Evolutionary conservation across 2,888 invertebrate species (phyloP), one percentile per base, ranked within the genome.

Genomic region (Anoncus sp.): DNA sequence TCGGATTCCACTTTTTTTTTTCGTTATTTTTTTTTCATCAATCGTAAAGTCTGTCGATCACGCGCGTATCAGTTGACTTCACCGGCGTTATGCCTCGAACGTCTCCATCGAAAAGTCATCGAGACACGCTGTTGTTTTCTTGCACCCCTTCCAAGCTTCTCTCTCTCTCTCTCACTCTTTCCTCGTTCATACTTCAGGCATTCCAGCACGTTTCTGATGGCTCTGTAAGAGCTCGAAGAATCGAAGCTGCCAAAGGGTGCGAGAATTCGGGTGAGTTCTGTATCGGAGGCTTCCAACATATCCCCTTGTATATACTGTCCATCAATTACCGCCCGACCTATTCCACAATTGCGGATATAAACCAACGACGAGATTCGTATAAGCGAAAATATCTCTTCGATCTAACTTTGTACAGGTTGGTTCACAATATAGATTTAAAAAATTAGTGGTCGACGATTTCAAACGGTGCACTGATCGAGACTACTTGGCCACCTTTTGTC

Each of bases 341-440:
- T 87, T 89, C 88, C 88, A 87, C 88, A 89, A 90, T 89, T 87
- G 87, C 84, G 88, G 86, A 90, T 86, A 84, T 18, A 14, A 82
- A 80, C 73, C 72, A 80, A 60, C 43, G 66, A 70, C 18, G 65
- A 66, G 18, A 31, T 62, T 57, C 43, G 9, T 55, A 72, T 55
- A 10, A 38, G 20, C 38, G 63, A 63, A 57, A 51, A 43, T 31
- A 43, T 60, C 27, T 60, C 27, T 35, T 14, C n/a, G 27, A 53
- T 62, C 51, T 4, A 40, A 20, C 0, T 9, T 12, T 51, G 10
- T 60, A 70, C 45, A 53, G 43, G 43, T 3, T 14, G 18, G 18
- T 45, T 20, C 47, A 27, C 7, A 45, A 62, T 27, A 0, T 18
- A 2, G 16, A 5, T 6, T 31, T 31, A 31, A 5, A 31, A 5